Evolutionary conservation across 2,797 vertebrate genomes (phyloP).

Genomic region (Eospalax fontanierii): DNA sequence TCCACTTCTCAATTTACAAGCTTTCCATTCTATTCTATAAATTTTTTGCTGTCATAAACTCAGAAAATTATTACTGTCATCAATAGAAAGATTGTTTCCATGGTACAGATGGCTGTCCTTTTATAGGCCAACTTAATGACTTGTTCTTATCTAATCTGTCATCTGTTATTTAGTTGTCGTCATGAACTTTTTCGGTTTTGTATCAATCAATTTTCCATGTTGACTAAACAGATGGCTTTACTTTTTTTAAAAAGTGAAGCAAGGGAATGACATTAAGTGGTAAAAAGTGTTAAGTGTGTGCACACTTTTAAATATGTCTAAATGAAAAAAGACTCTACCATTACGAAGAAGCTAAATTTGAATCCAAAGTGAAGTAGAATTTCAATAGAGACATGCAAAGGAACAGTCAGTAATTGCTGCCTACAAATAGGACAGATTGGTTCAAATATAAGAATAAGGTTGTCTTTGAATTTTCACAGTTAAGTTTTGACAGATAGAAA

Average conservation of each 20-base stretch:
- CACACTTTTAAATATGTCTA: slow-evolving; percentile 80
- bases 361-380: slow-evolving; percentile 77
- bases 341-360: slow-evolving; percentile 64
- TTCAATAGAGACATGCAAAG: slow-evolving; percentile 82
- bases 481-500: slow-evolving; percentile 63
- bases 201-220: slow-evolving; percentile 89
- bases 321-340: slow-evolving; percentile 78
- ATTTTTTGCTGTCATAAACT: slow-evolving; percentile 85
- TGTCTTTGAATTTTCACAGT: neutral
- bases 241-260: slow-evolving; percentile 66
- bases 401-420: slow-evolving; percentile 71
- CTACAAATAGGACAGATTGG: slow-evolving; percentile 33
- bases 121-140: slow-evolving; percentile 89
- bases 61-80: slow-evolving; percentile 86
- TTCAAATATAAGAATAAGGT: slow-evolving; percentile 57
- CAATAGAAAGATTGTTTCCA: slow-evolving; percentile 85
- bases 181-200: slow-evolving; percentile 88
- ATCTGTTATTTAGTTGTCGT: slow-evolving; percentile 88
- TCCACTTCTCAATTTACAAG: slow-evolving; percentile 82
- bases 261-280: slow-evolving; percentile 84
- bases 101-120: slow-evolving; percentile 89
- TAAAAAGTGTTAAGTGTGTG: slow-evolving; percentile 77
- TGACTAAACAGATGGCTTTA: slow-evolving; percentile 90
- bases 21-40: slow-evolving; percentile 84
- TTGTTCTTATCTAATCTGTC: slow-evolving; percentile 89